A percentile compares a stretch with the other conserved stretches of the same genome.
These are phyloP conservation scores for Bufo bufo DNA, from an alignment of 2,113 vertebrate genomes.

Conservation along the genomic window DNA sequence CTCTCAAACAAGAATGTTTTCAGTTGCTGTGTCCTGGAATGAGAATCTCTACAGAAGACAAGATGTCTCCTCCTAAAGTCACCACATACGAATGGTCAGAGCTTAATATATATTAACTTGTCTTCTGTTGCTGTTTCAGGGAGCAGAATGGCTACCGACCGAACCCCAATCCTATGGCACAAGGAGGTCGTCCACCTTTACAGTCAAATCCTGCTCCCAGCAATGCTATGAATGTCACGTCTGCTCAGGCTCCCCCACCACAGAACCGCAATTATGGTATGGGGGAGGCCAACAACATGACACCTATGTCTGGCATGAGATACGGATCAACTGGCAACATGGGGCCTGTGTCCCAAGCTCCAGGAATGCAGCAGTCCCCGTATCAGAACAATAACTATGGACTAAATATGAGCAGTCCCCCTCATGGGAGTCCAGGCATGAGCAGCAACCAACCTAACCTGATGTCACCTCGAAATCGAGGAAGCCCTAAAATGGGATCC, in stretches of 20 bases:
- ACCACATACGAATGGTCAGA: too few species aligned
- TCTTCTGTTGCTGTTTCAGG: slow-evolving; percentile 69
- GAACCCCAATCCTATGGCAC: slow-evolving; percentile 77
- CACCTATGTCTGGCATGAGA: slow-evolving; percentile 69
- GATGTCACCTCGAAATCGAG: slow-evolving; percentile 87
- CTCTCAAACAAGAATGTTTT: too few species aligned
- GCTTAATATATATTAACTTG: not conserved
- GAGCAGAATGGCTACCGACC: slow-evolving; percentile 89
- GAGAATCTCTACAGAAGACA: too few species aligned
- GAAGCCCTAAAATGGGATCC: slow-evolving; percentile 90
- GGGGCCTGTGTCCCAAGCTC: slow-evolving; percentile 64
- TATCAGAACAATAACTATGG: slow-evolving; percentile 85
- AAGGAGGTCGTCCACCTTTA: slow-evolving; percentile 78
- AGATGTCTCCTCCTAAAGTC: too few species aligned
- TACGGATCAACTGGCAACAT: slow-evolving; percentile 68
- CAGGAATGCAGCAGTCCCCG: slow-evolving; percentile 75
- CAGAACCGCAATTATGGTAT: slow-evolving; percentile 74
- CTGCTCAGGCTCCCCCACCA: slow-evolving; percentile 74
- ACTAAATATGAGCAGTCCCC: slow-evolving; percentile 87
- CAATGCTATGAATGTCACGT: slow-evolving; percentile 79
- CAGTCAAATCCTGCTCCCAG: slow-evolving; percentile 76
- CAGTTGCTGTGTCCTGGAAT: too few species aligned
- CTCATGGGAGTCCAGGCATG: slow-evolving; percentile 86
- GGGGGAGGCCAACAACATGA: slow-evolving; percentile 67
- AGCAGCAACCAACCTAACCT: slow-evolving; percentile 82